Percentiles rank a stretch among this genome's conserved stretches.
Evolutionary conservation across 2,113 vertebrate genomes (phyloP).

Genomic region (Panthera uncia): DNA sequence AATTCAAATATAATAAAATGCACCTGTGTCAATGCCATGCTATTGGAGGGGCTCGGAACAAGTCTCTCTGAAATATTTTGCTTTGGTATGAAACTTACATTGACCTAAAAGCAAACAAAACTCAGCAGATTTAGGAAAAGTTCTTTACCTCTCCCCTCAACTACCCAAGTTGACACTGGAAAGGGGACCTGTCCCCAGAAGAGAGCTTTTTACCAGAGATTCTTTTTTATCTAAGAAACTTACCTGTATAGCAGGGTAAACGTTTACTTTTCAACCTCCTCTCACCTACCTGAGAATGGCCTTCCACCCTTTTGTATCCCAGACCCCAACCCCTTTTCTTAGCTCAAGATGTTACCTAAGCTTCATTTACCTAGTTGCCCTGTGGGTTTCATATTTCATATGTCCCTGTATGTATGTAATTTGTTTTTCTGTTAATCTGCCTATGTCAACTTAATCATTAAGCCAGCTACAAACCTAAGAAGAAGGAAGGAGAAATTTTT

Average conservation of each 20-base stretch:
- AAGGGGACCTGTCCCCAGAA: neutral
- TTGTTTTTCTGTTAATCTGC: neutral
- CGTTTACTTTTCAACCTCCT: neutral
- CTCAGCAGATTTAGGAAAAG: neutral
- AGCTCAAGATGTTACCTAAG: neutral
- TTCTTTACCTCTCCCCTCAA: neutral
- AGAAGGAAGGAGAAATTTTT: neutral
- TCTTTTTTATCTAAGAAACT: neutral
- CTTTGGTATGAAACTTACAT: neutral
- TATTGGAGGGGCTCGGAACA: neutral
- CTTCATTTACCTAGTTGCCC: neutral
- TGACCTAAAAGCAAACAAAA: neutral
- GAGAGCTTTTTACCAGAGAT: neutral
- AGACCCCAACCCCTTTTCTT: neutral
- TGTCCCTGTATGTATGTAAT: neutral
- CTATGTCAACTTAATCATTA: neutral
- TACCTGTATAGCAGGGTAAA: neutral
- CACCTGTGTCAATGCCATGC: neutral
- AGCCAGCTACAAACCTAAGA: neutral
- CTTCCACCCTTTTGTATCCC: neutral
- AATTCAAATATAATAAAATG: neutral
- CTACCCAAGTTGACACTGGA: neutral
- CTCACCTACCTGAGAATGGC: neutral
- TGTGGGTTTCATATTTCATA: neutral
- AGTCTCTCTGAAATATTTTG: neutral